A percentile compares a stretch with the other conserved stretches of the same genome.
Conservation (phyloP, 2,888 invertebrate species). For the Seladonia tumulorum region DNA sequence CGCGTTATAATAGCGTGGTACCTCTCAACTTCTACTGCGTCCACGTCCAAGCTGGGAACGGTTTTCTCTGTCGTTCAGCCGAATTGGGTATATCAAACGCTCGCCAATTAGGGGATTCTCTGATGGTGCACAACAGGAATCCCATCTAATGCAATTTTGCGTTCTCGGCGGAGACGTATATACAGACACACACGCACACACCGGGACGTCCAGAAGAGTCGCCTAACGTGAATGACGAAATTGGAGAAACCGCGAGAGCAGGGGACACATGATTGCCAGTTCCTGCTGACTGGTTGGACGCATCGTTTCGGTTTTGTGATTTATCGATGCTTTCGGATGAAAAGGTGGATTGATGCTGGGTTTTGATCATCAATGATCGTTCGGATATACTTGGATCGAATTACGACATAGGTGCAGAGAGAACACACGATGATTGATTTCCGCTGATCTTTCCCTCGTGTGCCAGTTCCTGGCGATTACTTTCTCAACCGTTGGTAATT, state of each 20-base stretch:
- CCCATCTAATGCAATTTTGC: background rate
- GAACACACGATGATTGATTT: background rate
- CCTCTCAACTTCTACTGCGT: constrained; percentile 11
- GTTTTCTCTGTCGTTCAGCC: background rate
- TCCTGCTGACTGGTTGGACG: background rate
- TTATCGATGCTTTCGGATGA: background rate
- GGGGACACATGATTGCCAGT: background rate
- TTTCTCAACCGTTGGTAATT: too few species aligned
- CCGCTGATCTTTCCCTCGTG: background rate
- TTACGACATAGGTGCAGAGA: background rate
- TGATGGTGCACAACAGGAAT: background rate
- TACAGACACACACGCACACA: background rate
- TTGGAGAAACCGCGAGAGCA: background rate
- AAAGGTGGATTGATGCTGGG: too few species aligned
- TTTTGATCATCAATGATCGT: background rate
- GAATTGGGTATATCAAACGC: constrained; percentile 13
- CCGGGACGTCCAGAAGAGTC: background rate
- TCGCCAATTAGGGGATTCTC: background rate
- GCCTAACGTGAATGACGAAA: constrained; percentile 2
- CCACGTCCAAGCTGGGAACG: background rate
- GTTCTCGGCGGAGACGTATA: background rate
- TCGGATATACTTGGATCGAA: background rate
- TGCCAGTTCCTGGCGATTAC: background rate
- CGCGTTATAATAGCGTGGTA: constrained; percentile 1
- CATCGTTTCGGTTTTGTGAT: background rate